Evolutionary conservation across 2,797 vertebrate species (phyloP), one percentile per base, ranked within the genome.

Genomic region (Lerista edwardsae): DNA sequence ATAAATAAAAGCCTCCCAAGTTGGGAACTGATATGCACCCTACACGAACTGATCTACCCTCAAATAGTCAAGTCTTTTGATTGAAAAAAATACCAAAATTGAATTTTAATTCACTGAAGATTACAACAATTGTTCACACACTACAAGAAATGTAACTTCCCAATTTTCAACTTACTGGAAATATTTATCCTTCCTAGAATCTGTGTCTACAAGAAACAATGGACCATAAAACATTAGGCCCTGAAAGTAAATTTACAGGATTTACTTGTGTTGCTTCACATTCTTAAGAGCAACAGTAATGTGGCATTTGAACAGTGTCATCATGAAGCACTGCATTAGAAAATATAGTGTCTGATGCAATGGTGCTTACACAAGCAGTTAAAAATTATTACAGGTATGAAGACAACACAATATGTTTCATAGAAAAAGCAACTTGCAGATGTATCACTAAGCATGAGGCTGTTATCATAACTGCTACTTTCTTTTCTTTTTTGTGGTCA

Each of bases 401-500:
- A 90, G 75, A 94, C 93, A 94, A 94, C 39, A 59, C 34, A 86
- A 92, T 75, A 92, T 75, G 92, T 92, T 93, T 93, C 90, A 90
- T 65, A 95, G 87, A 88, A 91, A 93, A 89, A 85, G 83, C 61
- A 86, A 61, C 39, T 82, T 95, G 86, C 84, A 95, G 93, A 94
- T 92, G 91, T 74, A 93, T 61, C 89, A 78, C 87, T 81, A 92
- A 91, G 85, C 90, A 83, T 81, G 86, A 92, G 88, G 87, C 87
- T 93, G 90, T 91, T 94, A 93, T 91, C 89, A 90, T 95, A 96
- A 96, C 96, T 95, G 94, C 83, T 96, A 95, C 95, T 97, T 96
- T 96, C 94, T 95, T 96, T 96, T 96, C 94, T 95, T 93, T 95
- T 94, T 96, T 96, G 94, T 94, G 95, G 95, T 96, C 83, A 87